phyloP scores from a whole-genome alignment of 2,888 invertebrate genomes.

The Tipula helvola region DNA sequence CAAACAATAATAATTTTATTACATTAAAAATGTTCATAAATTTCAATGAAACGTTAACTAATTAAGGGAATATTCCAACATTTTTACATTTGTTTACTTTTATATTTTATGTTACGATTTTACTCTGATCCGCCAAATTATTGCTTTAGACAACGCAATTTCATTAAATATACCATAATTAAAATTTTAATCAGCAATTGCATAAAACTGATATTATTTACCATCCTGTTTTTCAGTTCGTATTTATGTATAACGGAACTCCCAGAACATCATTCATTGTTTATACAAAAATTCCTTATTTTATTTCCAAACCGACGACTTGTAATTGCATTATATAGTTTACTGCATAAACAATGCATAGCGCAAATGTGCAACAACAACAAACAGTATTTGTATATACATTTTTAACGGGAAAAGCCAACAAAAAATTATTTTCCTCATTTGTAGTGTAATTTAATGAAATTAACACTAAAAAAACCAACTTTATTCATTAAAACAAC shows the following conservation, averaged over 20 bases:
- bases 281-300: neutral
- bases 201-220: neutral
- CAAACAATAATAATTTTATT: too few relatives aligned
- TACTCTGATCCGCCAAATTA: too few relatives aligned
- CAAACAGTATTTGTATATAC: neutral
- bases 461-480: neutral
- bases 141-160: too few relatives aligned
- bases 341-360: neutral
- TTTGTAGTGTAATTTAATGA: neutral
- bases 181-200: too few relatives aligned
- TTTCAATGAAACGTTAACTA: too few relatives aligned
- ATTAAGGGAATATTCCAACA: too few relatives aligned
- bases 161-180: too few relatives aligned
- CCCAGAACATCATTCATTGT: neutral
- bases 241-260: neutral
- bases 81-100: too few relatives aligned
- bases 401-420: neutral
- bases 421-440: neutral
- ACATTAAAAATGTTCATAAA: too few relatives aligned
- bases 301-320: neutral
- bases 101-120: too few relatives aligned
- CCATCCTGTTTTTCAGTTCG: neutral
- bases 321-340: neutral
- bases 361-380: neutral
- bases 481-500: neutral